Base-by-base conservation (phyloP, 2,113 vertebrate species). In the Coryphaenoides rupestris region DNA sequence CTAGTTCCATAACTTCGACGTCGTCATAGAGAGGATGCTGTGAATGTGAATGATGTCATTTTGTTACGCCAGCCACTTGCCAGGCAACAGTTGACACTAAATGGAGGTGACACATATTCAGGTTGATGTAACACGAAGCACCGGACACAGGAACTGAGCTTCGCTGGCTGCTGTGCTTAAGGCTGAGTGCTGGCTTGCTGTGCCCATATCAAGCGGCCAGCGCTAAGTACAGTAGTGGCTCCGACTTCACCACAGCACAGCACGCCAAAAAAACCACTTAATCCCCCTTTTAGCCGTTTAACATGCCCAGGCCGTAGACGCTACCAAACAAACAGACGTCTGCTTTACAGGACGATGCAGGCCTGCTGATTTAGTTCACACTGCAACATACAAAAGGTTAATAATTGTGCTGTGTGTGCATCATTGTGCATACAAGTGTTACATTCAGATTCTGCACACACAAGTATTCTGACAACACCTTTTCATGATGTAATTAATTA, bases 141-240 rank as follows among this genome's bases (percentile, higher is more conserved):
- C n/a, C 69, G 58, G 68, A 49, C 49, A 78, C 74, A 78, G 78
- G 81, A 86, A 73, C 66, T 21, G 61, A 80, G 70, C 78, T 75
- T 71, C 73, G 71, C 62, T 62, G 63, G 83, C 81, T 73, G 83
- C 80, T 79, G 77, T 75, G 79, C 66, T 60, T 77, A 66, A 69
- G 49, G 74, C 73, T 70, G 76, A 74, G 72, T 67, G 76, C 60
- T 45, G 56, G 71, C 84, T 75, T 74, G 79, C 83, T 86, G 80
- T 84, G 82, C 76, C 70, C 76, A 86, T 77, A 84, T 87, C 83
- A 83, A 80, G 84, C 83, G 75, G 66, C 65, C 9, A 10, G 9
- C n/a, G n/a, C n/a, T 3, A 77, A 79, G 81, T 21, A 6, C 69
- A 73, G 71, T 67, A 13, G n/a, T 50, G 47, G 46, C 56, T 61